Conservation (phyloP, 1,140 invertebrate species). For the Metopolophium dirhodum region DNA sequence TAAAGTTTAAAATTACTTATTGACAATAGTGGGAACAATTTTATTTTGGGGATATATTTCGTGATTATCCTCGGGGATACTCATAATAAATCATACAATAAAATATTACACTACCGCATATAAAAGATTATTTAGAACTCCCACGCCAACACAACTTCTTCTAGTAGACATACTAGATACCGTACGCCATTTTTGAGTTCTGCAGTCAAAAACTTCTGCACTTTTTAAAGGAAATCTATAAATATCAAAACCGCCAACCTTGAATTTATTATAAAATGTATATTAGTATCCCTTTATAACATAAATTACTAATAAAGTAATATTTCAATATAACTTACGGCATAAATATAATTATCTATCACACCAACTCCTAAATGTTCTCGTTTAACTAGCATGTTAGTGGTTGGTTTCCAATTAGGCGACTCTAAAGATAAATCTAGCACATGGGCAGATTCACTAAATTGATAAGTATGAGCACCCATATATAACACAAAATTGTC, state of each 20-base stretch:
- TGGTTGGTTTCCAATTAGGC: too few relatives aligned
- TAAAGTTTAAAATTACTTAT: too few relatives aligned
- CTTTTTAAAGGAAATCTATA: constrained; percentile 85
- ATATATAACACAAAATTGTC: constrained; percentile 88
- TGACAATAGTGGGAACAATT: too few relatives aligned
- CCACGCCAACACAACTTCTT: constrained; percentile 82
- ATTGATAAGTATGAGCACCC: constrained; percentile 91
- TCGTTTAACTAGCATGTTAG: too few relatives aligned
- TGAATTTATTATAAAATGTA: constrained; percentile 37
- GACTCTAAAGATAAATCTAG: too few relatives aligned
- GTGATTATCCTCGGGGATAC: too few relatives aligned
- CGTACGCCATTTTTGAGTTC: too few relatives aligned
- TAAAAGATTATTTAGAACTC: constrained; percentile 75
- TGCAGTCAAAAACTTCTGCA: constrained; percentile 61
- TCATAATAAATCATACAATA: constrained; percentile 11
- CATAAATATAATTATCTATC: constrained; percentile 86
- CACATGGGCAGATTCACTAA: constrained; percentile 70
- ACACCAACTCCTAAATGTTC: constrained; percentile 86
- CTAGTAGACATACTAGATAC: too few relatives aligned
- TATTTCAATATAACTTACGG: constrained; percentile 67
- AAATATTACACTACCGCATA: constrained; percentile 72
- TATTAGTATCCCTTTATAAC: background rate
- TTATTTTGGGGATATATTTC: too few relatives aligned
- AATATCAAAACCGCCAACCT: constrained; percentile 90
- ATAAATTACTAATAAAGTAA: background rate